A percentile compares a stretch with the other conserved stretches of the same genome.
These are phyloP conservation scores for Imbricaverruca yamaguchii DNA, from an alignment of 2,888 invertebrate species.

Conservation along the genomic window DNA sequence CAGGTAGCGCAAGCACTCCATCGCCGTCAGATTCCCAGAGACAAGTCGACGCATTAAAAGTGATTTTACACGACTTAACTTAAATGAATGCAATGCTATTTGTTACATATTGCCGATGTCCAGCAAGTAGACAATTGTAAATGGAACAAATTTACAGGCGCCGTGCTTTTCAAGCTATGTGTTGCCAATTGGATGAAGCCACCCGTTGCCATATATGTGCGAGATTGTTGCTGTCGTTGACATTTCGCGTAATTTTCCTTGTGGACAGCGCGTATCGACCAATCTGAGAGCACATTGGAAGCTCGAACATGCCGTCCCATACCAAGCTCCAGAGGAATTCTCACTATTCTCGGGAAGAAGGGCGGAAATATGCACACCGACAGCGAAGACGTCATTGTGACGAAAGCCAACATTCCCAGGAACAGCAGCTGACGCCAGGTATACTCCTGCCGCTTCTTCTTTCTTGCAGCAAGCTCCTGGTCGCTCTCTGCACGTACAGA, in stretches of 20 bases:
- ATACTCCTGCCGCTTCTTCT: conserved; percentile 2
- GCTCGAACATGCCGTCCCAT: neutral
- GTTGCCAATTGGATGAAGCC: too few relatives aligned
- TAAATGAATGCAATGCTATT: too few relatives aligned
- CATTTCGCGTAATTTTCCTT: neutral
- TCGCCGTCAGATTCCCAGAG: too few relatives aligned
- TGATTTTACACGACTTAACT: too few relatives aligned
- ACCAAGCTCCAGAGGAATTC: conserved; percentile 1
- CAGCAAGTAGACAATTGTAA: too few relatives aligned
- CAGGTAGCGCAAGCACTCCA: too few relatives aligned
- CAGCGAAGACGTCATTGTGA: conserved; percentile 34
- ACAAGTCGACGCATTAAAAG: too few relatives aligned
- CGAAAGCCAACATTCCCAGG: conserved; percentile 32
- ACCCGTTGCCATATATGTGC: too few relatives aligned
- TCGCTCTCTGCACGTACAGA: neutral
- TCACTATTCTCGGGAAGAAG: conserved; percentile 35
- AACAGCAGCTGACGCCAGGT: conserved; percentile 32
- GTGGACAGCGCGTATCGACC: neutral
- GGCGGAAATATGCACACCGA: conserved; percentile 36
- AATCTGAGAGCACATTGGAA: neutral
- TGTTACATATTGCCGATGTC: too few relatives aligned
- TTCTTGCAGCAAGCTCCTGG: neutral
- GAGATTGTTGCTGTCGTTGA: too few relatives aligned
- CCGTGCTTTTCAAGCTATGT: too few relatives aligned
- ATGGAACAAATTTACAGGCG: too few relatives aligned